phyloP scores from a whole-genome alignment of 1,140 invertebrate species.

The Formica exsecta region DNA sequence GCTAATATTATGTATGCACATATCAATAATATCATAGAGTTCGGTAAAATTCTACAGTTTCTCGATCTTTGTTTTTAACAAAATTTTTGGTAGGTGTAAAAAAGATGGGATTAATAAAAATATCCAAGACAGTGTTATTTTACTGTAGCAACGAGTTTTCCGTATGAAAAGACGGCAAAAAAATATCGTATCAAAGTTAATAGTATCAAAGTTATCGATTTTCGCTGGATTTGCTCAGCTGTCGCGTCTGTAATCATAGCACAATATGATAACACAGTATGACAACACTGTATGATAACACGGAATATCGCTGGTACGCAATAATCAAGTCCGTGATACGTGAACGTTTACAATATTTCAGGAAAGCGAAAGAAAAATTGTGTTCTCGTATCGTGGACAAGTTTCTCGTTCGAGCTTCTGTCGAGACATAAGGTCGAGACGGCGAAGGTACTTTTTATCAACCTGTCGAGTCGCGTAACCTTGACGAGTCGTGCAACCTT shows the following conservation, averaged over 20 bases:
- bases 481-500: neutral
- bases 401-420: neutral
- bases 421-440: neutral
- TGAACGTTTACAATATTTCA: neutral
- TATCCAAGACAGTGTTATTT: neutral
- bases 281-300: neutral
- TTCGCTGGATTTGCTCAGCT: conserved; percentile 42
- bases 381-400: neutral
- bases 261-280: too few relatives aligned
- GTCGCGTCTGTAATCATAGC: neutral
- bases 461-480: neutral
- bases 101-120: conserved; percentile 1
- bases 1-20: neutral
- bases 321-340: too few relatives aligned
- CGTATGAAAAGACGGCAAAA: neutral
- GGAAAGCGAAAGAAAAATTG: neutral
- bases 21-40: neutral
- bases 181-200: neutral
- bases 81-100: neutral
- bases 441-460: neutral
- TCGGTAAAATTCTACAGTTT: neutral
- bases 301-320: neutral
- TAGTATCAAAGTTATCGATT: neutral
- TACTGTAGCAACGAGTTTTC: neutral
- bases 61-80: neutral